Evolutionary conservation across 2,888 invertebrate species (phyloP), one percentile per base, ranked within the genome.

Genomic region (Troides aeacus): DNA sequence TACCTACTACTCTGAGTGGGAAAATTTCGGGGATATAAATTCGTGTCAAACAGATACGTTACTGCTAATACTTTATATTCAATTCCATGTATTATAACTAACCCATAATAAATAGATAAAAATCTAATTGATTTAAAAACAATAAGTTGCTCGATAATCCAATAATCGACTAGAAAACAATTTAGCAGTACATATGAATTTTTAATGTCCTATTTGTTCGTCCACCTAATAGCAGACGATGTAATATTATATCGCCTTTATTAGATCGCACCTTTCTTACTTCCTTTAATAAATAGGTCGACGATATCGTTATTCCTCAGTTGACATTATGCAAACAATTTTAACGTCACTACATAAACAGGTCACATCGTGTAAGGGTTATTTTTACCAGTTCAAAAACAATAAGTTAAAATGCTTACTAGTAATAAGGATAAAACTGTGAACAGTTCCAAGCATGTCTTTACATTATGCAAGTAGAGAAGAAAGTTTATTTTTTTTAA

Each of bases 201-300:
- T 50, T 50, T 50, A 17, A 5, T n/a, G 18, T n/a, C 6, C 53
- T 53, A n/a, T 53, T 53, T 15, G 50, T 50, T 15, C n/a, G 2
- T 53, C 15, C 18, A 53, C 53, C 18, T 53, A 7, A 53, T 53
- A 6, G 5, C 17, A 50, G 46, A 42, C 24, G 15, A 15, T 21
- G 24, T 24, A 23, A 46, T 39, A 58, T 23, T 21, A 21, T 65
- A 46, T 10, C 10, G 6, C 23, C 46, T 0, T 53, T 53, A 53
- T 53, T 53, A 53, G n/a, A 53, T 53, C 18, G 6, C 30, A 10
- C 18, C 56, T 56, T 64, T 36, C 17, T 53, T n/a, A 53, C n/a
- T 53, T 62, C 62, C 50, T 30, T 62, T 24, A 10, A 50, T 50
- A 50, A 24, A 62, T 62, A 24, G 62, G 30, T 62, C 62, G 50